These are phyloP conservation scores for Tauraco hartlaubi DNA, from an alignment of 2,797 vertebrate genomes.

Conservation along the genomic window DNA sequence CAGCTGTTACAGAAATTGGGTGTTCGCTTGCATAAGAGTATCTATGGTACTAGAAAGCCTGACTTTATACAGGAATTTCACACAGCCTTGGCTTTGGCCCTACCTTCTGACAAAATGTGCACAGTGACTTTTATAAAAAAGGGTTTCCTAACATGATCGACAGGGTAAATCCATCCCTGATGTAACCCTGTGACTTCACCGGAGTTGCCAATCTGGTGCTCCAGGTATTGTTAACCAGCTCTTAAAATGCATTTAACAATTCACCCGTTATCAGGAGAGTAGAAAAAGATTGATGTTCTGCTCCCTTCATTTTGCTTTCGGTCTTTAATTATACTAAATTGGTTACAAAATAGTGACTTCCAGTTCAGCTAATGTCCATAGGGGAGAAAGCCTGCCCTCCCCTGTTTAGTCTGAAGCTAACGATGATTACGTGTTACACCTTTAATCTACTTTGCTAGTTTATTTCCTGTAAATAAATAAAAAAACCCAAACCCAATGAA, in stretches of 20 bases:
- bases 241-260: slow-evolving; percentile 5
- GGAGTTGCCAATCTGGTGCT: not conserved
- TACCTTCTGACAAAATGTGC: not conserved
- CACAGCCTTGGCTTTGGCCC: not conserved
- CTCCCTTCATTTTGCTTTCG: not conserved
- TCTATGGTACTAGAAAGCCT: not conserved
- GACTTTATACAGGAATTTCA: not conserved
- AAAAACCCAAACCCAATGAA: rapidly evolving
- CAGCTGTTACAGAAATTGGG: not conserved
- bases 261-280: not conserved
- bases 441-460: not conserved
- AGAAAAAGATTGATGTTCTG: not conserved
- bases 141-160: not conserved
- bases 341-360: not conserved
- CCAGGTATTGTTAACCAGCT: not conserved
- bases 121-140: not conserved
- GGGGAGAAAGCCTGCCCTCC: not conserved
- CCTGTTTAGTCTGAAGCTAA: not conserved
- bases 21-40: not conserved
- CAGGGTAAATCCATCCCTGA: not conserved
- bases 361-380: not conserved
- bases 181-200: not conserved
- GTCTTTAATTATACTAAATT: slow-evolving; percentile 33
- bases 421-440: not conserved
- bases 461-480: not conserved